phyloP scores from a whole-genome alignment of 2,888 invertebrate species.

The Eilema griseolum region DNA sequence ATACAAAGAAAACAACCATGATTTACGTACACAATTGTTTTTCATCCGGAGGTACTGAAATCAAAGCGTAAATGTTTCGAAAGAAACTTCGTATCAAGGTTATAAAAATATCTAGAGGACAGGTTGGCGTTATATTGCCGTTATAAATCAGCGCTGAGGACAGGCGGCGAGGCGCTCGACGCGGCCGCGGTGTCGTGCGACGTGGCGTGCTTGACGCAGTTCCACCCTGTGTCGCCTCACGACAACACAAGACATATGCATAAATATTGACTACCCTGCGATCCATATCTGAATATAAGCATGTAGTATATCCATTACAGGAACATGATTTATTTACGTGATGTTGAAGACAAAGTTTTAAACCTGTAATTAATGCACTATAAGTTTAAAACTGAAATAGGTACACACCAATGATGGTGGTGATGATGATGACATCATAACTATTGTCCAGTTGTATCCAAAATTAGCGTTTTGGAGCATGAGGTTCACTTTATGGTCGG shows the following conservation, averaged over 20 bases:
- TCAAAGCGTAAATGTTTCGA: constrained; percentile 67
- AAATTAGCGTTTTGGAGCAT: too few species aligned
- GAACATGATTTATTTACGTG: not conserved
- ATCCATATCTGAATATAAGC: constrained; percentile 10
- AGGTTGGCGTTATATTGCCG: constrained; percentile 83
- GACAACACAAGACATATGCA: constrained; percentile 71
- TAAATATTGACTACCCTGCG: constrained; percentile 61
- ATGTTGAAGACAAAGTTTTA: too few species aligned
- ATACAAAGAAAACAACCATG: constrained; percentile 24
- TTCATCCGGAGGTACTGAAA: constrained; percentile 46
- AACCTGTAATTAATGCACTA: too few species aligned
- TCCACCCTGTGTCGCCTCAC: constrained; percentile 62
- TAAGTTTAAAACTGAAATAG: not conserved
- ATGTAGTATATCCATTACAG: not conserved
- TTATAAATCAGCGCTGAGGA: constrained; percentile 82
- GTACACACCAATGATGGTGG: too few species aligned
- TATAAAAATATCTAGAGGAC: constrained; percentile 84
- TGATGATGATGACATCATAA: too few species aligned
- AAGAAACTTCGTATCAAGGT: constrained; percentile 71
- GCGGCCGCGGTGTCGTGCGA: constrained; percentile 55
- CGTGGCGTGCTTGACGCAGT: constrained; percentile 59
- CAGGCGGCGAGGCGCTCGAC: constrained; percentile 64
- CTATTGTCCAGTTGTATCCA: too few species aligned
- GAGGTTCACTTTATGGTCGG: too few species aligned
- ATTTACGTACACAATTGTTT: constrained; percentile 37